Base-by-base conservation (phyloP, 1,140 invertebrate species). In the Notospermus geniculatus region DNA sequence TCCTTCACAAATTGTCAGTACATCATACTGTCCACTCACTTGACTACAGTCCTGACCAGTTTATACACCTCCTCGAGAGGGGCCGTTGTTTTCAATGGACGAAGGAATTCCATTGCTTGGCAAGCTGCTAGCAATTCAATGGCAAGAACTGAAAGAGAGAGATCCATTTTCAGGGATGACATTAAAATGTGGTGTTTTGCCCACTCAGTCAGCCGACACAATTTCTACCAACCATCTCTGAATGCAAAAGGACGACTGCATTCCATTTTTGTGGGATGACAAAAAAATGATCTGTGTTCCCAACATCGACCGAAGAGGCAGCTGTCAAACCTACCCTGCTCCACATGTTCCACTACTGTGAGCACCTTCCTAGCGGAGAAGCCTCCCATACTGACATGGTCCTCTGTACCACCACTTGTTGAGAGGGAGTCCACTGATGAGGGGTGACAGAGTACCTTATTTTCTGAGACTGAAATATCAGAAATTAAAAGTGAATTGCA, bases 381-480 rank as follows among this genome's bases (percentile, higher is more conserved):
- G 5, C 87, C 88, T 29, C 89, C 89, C 89, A 90, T 90, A 0
- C 30, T 79, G 53, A 90, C 89, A 73, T 90, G 89, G 78, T 90
- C 89, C 78, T 90, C 89, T n/a, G 87, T 88, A 28, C 87, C 88
- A 17, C 87, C 89, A 72, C 87, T 88, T 0, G 89, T 90, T 55
- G 87, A 86, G 54, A 90, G 74, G 27, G 86, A 88, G 74, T 89
- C 89, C 11, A 89, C 87, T 17, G 87, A 88, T 5, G 88, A 84
- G 11, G 89, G 89, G 78, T 90, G 89, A 69, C 88, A 90, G 7
- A 90, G 75, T 7, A 88, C 88, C 75, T 90, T 90, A 75, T 90
- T 90, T 76, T 90, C 89, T 7, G 78, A 80, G 23, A 81, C 79
- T 81, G 56, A 13, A 63, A 69, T 19, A 36, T 36, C 5, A 36